These are phyloP conservation scores for Fopius arisanus DNA, from an alignment of 1,140 invertebrate species.

Conservation along the genomic window DNA sequence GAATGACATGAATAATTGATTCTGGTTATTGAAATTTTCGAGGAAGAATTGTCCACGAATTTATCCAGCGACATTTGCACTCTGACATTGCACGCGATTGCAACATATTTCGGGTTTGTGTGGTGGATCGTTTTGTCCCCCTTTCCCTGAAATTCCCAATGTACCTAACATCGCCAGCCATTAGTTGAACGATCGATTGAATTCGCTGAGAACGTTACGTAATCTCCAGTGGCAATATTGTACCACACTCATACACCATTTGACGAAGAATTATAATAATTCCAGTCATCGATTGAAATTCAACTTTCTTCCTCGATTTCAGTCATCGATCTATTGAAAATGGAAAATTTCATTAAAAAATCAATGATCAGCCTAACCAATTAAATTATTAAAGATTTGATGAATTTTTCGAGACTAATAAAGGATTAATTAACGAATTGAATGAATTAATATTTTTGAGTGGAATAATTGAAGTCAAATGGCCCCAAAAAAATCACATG, in stretches of 20 bases:
- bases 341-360: neutral
- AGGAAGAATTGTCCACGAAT: neutral
- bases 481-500: too few relatives aligned
- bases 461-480: too few relatives aligned
- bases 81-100: slow-evolving; percentile 9
- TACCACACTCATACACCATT: slow-evolving; percentile 6
- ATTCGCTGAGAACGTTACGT: slow-evolving; percentile 21
- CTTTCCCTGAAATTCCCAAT: neutral
- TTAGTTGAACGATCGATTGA: slow-evolving; percentile 22
- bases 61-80: neutral
- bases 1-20: too few relatives aligned
- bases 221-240: slow-evolving; percentile 22
- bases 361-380: neutral
- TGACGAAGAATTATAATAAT: slow-evolving; percentile 3
- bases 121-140: neutral
- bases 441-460: too few relatives aligned
- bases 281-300: neutral
- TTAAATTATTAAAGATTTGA: too few relatives aligned
- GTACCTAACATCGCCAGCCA: slow-evolving; percentile 9
- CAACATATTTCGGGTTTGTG: slow-evolving; percentile 17
- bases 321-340: too few relatives aligned
- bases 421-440: too few relatives aligned
- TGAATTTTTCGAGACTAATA: too few relatives aligned
- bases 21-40: too few relatives aligned
- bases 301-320: neutral